These are phyloP conservation scores for Pollachius pollachius DNA, from an alignment of 2,113 vertebrate genomes.

Conservation along the genomic window DNA sequence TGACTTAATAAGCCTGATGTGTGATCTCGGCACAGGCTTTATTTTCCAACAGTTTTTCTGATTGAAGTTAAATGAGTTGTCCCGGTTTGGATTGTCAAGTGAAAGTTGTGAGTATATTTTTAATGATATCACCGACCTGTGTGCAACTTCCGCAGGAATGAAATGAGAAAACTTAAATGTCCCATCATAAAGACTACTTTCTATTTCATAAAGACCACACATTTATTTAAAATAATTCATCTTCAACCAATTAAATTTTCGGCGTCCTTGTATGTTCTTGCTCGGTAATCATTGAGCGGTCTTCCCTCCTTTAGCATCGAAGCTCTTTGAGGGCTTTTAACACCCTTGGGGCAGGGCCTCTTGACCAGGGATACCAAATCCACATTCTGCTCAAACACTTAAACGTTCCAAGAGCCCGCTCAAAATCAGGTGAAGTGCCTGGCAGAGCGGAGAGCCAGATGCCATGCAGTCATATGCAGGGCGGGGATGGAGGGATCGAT, in stretches of 20 bases:
- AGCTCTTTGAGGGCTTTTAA: not conserved
- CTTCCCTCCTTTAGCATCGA: not conserved
- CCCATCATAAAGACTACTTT: no score
- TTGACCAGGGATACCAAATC: slow-evolving; percentile 38
- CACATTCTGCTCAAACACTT: slow-evolving; percentile 39
- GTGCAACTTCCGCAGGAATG: no score
- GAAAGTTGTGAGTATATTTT: no score
- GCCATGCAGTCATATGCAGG: slow-evolving; percentile 53
- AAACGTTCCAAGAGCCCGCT: slow-evolving; percentile 46
- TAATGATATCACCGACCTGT: no score
- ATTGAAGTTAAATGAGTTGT: slow-evolving; percentile 22
- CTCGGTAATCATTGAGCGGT: not conserved
- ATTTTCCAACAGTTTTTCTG: slow-evolving; percentile 20
- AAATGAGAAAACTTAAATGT: no score
- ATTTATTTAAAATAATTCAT: no score
- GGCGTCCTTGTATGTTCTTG: no score
- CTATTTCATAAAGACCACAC: no score
- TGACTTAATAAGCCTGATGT: slow-evolving; percentile 21
- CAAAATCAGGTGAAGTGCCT: slow-evolving; percentile 54
- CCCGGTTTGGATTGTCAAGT: slow-evolving; percentile 11
- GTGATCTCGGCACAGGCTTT: slow-evolving; percentile 4
- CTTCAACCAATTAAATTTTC: no score
- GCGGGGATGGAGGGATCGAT: slow-evolving; percentile 62
- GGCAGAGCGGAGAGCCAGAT: slow-evolving; percentile 48
- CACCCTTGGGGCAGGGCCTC: slow-evolving; percentile 20